Evolutionary conservation across 2,888 invertebrate species (phyloP), one percentile per base, ranked within the genome.

Genomic region (Tetrapedia diversipes): DNA sequence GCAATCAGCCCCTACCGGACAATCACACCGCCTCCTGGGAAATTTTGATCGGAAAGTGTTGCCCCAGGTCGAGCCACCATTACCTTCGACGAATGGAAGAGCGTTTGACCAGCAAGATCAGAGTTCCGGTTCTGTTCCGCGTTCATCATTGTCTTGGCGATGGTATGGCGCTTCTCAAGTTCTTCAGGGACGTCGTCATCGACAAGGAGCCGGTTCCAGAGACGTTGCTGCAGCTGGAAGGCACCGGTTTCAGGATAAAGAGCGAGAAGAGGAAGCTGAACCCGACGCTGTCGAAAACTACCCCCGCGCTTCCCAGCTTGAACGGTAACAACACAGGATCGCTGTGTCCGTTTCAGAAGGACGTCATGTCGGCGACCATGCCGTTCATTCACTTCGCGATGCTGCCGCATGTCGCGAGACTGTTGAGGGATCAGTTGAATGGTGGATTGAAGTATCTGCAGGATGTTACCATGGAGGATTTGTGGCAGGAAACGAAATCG

Each of bases 131-230:
- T 39, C 85, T 94, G 68, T 93, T 94, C 79, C 92, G 94, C 72
- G 91, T 94, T 64, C 94, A 94, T 86, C 94, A 94, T 87, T 91
- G 93, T 6, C 85, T 94, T 0, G 94, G 93, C 1, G 94, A 94
- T 82, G 94, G 94, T 1, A 92, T 93, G 0, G 92, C 93, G 4
- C 86, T 94, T 11, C 86, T 94, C 45, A 91, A 92, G 66, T 88
- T 94, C 70, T 86, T 94, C 16, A 89, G 93, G 72, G 91, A 93
- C 81, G 89, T 91, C 1, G 89, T 94, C 54, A 92, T 92, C 8
- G 93, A 93, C 80, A 63, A 72, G 8, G 63, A 74, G 19, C 37
- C 53, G 11, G 39, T 41, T 1, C 56, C 69, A 7, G 78, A 77
- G 11, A 56, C 60, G 1, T 53, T 16, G 14, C 19, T 80, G 45